phyloP scores from a whole-genome alignment of 35 echinoderm and acorn worm genomes.

The Holothuria glaberrima region DNA sequence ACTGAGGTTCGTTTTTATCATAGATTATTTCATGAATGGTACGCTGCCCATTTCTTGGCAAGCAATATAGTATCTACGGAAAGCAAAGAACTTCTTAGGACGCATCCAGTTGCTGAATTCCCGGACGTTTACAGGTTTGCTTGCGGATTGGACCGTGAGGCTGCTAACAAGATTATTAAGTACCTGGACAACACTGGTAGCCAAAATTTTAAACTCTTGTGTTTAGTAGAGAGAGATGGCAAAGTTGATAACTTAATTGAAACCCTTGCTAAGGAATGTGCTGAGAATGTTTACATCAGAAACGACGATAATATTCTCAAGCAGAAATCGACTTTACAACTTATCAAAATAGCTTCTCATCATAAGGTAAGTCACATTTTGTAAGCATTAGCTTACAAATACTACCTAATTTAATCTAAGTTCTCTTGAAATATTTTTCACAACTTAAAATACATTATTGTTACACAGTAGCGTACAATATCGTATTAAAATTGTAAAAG shows the following conservation, averaged over 20 bases:
- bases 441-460: no score
- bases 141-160: not conserved
- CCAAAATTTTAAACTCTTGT: not conserved
- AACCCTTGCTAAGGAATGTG: not conserved
- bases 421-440: no score
- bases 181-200: not conserved
- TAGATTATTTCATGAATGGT: no score
- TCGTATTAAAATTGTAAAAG: no score
- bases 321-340: not conserved
- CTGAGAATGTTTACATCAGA: not conserved
- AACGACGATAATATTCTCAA: not conserved
- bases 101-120: not conserved
- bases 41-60: not conserved
- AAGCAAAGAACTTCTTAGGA: not conserved
- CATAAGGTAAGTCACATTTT: constrained; percentile 33
- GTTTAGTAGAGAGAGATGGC: not conserved
- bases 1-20: no score
- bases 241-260: constrained; percentile 1
- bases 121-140: not conserved
- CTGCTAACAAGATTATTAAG: not conserved
- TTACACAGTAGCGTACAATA: no score
- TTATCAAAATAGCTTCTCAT: not conserved
- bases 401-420: no score
- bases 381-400: no score
- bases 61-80: not conserved